Conservation (phyloP, 2,113 vertebrate species). For the Mobula birostris region DNA sequence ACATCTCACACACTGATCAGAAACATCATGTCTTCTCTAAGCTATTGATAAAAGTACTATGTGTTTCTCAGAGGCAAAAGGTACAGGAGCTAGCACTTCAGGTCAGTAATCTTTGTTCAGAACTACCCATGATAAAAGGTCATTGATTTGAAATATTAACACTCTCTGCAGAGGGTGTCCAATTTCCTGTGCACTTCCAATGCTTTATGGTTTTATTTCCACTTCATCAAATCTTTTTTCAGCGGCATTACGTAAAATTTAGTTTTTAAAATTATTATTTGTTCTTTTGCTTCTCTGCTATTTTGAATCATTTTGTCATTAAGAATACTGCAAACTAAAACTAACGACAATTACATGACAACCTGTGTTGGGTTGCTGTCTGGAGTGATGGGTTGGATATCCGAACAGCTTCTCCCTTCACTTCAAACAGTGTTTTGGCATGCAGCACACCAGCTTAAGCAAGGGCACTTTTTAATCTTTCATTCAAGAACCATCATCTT, state of each 20-base stretch:
- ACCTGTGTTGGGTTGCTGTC: not conserved
- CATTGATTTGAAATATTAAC: too few relatives aligned
- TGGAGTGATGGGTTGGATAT: not conserved
- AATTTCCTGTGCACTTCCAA: not conserved
- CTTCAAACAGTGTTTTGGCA: not conserved
- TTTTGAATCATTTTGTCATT: not conserved
- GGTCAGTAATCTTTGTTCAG: too few relatives aligned
- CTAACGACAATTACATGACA: not conserved
- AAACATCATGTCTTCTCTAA: not conserved
- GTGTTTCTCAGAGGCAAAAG: too few relatives aligned
- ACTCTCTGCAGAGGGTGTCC: not conserved
- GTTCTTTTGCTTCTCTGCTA: not conserved
- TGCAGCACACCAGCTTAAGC: not conserved
- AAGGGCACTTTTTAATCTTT: not conserved
- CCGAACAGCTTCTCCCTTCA: not conserved
- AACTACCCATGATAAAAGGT: too few relatives aligned
- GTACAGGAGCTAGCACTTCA: too few relatives aligned
- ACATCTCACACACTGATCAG: not conserved
- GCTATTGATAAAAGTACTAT: too few relatives aligned
- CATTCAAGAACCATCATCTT: not conserved
- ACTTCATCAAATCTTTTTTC: too few relatives aligned
- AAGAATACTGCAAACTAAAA: not conserved
- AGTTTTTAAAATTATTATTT: not conserved
- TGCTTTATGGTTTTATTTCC: too few relatives aligned
- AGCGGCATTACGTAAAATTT: not conserved